Conservation (phyloP, 2,113 vertebrate genomes). For the Peromyscus polionotus region DNA sequence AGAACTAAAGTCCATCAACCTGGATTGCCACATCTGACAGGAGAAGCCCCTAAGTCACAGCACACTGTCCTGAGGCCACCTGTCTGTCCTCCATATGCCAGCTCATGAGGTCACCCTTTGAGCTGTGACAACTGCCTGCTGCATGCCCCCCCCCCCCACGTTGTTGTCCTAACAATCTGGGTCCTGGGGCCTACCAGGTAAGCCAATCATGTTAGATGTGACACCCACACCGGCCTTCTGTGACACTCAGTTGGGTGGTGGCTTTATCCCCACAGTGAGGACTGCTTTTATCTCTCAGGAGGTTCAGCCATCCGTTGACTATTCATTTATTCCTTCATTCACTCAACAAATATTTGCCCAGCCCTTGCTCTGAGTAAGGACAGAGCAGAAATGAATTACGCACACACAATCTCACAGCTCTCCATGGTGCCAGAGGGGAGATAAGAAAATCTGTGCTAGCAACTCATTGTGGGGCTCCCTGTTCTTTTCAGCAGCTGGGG, state of each 20-base stretch:
- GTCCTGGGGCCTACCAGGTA: fast-evolving
- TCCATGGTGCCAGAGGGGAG: conserved; percentile 25
- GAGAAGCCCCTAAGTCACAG: background rate
- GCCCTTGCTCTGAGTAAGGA: background rate
- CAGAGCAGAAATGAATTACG: background rate
- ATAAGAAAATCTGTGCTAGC: background rate
- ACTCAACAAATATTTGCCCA: conserved; percentile 54
- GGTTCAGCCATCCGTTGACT: background rate
- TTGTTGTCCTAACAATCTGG: background rate
- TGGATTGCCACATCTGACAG: background rate
- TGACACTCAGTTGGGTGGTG: fast-evolving
- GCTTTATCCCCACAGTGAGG: background rate
- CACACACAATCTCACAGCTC: background rate
- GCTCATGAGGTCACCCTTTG: background rate
- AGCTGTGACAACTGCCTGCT: background rate
- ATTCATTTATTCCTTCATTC: conserved; percentile 71
- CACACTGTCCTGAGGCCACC: background rate
- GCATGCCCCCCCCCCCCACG: background rate
- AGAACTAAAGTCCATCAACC: background rate
- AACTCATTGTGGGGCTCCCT: background rate
- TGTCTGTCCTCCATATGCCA: background rate
- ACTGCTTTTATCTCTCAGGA: background rate
- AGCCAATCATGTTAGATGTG: background rate
- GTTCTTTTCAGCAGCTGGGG: background rate
- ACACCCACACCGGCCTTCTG: background rate